phyloP scores from a whole-genome alignment of 2,113 vertebrate genomes.

The Nesospiza acunhae region DNA sequence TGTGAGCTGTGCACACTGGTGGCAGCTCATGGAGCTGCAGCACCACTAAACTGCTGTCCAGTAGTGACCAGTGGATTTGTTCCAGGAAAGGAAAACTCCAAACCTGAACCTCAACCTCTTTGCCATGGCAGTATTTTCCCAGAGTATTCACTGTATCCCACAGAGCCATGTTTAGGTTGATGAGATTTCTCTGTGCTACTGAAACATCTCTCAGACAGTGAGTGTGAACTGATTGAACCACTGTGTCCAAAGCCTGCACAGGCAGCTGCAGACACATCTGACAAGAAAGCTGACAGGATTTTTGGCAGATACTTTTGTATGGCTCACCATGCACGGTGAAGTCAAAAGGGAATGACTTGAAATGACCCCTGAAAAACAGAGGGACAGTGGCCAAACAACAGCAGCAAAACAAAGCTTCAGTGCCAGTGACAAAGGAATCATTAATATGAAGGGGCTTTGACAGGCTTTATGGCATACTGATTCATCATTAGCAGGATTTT shows the following conservation, averaged over 20 bases:
- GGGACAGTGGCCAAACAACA: background rate
- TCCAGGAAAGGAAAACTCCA: background rate
- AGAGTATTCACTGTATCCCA: background rate
- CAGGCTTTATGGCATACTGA: background rate
- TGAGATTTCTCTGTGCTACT: background rate
- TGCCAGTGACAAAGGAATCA: background rate
- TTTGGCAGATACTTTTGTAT: background rate
- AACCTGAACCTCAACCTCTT: background rate
- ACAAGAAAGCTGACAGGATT: background rate
- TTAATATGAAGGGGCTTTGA: background rate
- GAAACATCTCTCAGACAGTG: background rate
- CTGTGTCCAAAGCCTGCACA: accelerated
- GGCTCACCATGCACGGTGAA: background rate
- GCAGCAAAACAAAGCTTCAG: background rate
- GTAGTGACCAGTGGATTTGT: background rate
- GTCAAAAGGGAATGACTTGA: background rate
- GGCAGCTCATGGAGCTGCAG: background rate
- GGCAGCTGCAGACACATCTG: background rate
- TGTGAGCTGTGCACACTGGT: background rate
- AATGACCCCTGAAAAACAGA: background rate
- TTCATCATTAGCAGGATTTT: background rate
- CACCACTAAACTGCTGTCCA: background rate
- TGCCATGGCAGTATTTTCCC: accelerated
- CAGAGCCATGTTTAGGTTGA: background rate
- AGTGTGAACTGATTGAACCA: background rate